phyloP scores from a whole-genome alignment of 2,797 vertebrate genomes.

The Etheostoma nigrum region DNA sequence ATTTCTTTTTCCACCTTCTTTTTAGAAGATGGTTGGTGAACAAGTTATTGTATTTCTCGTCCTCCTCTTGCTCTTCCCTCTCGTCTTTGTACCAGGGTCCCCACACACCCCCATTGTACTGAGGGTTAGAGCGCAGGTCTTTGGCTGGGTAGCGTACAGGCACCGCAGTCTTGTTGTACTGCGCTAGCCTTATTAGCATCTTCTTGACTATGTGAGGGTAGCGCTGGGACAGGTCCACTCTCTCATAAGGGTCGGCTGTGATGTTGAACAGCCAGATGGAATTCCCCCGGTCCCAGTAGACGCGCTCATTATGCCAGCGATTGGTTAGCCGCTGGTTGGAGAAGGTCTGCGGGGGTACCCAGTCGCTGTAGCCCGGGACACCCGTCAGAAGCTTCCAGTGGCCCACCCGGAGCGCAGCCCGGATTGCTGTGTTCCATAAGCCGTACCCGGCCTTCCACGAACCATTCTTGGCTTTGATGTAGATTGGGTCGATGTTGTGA shows the following conservation, averaged over 20 bases:
- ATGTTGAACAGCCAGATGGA: slow-evolving; percentile 98
- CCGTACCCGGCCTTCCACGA: slow-evolving; percentile 95
- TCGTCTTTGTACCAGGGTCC: slow-evolving; percentile 95
- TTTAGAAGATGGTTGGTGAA: slow-evolving; percentile 81
- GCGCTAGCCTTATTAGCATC: slow-evolving; percentile 89
- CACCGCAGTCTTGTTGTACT: slow-evolving; percentile 93
- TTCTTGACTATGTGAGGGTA: slow-evolving; percentile 93
- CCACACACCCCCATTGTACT: slow-evolving; percentile 96
- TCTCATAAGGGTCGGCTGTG: slow-evolving; percentile 94
- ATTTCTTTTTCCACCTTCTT: slow-evolving; percentile 80
- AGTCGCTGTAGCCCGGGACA: slow-evolving; percentile 94
- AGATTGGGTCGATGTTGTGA: slow-evolving; percentile 97
- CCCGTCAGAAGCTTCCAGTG: slow-evolving; percentile 98
- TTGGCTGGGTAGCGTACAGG: slow-evolving; percentile 94
- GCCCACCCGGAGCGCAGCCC: slow-evolving; percentile 93
- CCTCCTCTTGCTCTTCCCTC: slow-evolving; percentile 83
- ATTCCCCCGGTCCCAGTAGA: slow-evolving; percentile 91
- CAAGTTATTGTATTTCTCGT: slow-evolving; percentile 70
- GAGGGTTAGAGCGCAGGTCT: slow-evolving; percentile 95
- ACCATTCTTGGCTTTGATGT: slow-evolving; percentile 93
- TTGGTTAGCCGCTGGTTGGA: slow-evolving; percentile 88
- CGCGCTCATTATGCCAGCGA: slow-evolving; percentile 92
- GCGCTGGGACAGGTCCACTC: slow-evolving; percentile 90
- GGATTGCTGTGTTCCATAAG: slow-evolving; percentile 96
- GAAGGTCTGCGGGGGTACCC: slow-evolving; percentile 97